phyloP scores from a whole-genome alignment of 2,888 invertebrate species.

The Apotomis betuletana region DNA sequence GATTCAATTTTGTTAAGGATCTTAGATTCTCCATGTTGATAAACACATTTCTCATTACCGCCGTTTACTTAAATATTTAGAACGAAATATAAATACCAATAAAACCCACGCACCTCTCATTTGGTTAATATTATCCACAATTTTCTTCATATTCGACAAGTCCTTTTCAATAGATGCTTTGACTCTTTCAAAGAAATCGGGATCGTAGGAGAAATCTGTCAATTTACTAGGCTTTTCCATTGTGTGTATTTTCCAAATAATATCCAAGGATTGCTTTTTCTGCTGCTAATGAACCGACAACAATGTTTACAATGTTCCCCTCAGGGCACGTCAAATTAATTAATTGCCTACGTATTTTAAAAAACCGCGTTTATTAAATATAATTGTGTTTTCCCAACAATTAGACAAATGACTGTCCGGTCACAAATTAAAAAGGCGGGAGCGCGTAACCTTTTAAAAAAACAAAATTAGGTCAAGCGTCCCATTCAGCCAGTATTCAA shows the following conservation, averaged over 20 bases:
- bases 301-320: conserved; percentile 29
- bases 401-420: conserved; percentile 31
- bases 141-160: conserved; percentile 66
- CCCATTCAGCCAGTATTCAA: conserved; percentile 56
- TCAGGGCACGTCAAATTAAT: conserved; percentile 25
- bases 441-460: conserved; percentile 52
- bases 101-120: conserved; percentile 64
- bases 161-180: conserved; percentile 62
- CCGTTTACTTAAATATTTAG: neutral
- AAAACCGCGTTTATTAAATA: conserved; percentile 21
- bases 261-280: conserved; percentile 33
- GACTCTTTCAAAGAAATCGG: conserved; percentile 59
- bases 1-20: too few relatives aligned
- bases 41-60: too few relatives aligned
- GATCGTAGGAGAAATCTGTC: conserved; percentile 53
- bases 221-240: conserved; percentile 51
- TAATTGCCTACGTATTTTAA: conserved; percentile 16
- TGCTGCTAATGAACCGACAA: conserved; percentile 26
- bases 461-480: conserved; percentile 60
- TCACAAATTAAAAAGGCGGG: conserved; percentile 48
- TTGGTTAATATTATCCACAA: conserved; percentile 66
- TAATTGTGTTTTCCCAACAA: conserved; percentile 37
- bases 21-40: too few relatives aligned
- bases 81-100: neutral
- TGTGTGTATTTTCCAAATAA: conserved; percentile 27